Conservation (phyloP, 2,113 vertebrate genomes). For the Odontesthes bonariensis region DNA sequence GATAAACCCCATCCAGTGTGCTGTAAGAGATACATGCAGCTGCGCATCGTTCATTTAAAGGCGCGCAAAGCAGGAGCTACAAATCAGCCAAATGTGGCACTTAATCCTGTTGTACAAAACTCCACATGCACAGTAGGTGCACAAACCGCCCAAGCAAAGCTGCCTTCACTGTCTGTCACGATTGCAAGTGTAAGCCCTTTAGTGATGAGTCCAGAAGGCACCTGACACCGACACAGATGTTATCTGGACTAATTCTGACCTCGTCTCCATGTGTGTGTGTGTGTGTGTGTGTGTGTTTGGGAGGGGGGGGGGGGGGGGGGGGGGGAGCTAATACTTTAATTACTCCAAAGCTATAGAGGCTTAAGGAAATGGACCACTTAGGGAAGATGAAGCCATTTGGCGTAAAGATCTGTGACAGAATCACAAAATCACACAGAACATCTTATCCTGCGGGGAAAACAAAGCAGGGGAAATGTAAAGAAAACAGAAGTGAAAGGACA, state of each 20-base stretch:
- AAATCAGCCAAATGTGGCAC: neutral
- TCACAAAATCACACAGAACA: neutral
- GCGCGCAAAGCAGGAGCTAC: neutral
- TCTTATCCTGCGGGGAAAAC: neutral
- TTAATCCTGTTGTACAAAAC: constrained; percentile 35
- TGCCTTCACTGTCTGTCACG: constrained; percentile 49
- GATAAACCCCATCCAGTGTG: neutral
- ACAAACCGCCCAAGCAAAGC: constrained; percentile 23
- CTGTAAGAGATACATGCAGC: neutral
- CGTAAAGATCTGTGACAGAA: constrained; percentile 6
- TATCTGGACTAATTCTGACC: constrained; percentile 50
- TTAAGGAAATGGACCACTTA: constrained; percentile 41
- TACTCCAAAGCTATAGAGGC: constrained; percentile 28
- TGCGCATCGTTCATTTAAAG: neutral
- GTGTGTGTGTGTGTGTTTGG: neutral
- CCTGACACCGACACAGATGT: constrained; percentile 69
- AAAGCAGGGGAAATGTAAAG: neutral
- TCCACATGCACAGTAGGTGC: constrained; percentile 49
- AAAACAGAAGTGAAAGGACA: neutral
- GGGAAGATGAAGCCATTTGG: constrained; percentile 23
- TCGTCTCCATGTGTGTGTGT: constrained; percentile 9
- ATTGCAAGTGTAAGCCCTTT: constrained; percentile 50
- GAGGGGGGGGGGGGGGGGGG: neutral
- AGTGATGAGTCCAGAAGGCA: constrained; percentile 51
- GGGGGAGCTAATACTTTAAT: constrained; percentile 60